These are phyloP conservation scores for Eutolmus rufibarbis DNA, from an alignment of 2,888 invertebrate species.

Conservation along the genomic window DNA sequence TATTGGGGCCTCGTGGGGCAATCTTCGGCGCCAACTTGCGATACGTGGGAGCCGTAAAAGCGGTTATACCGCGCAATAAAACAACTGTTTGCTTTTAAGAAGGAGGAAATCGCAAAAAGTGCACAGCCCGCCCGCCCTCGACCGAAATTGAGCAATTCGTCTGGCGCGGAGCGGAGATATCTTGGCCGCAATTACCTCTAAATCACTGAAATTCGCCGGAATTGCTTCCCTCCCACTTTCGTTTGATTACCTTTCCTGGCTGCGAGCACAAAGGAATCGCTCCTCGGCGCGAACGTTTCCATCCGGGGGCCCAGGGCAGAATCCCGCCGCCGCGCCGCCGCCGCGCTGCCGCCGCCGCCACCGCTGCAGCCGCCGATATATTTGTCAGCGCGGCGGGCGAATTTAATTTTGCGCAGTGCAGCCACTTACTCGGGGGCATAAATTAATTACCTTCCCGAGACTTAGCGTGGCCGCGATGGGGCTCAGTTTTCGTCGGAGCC, in stretches of 20 bases:
- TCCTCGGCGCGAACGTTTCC: not conserved
- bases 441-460: constrained; percentile 25
- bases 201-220: not conserved
- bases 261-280: not conserved
- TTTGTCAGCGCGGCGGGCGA: not conserved
- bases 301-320: not conserved
- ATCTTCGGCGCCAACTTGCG: not conserved
- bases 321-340: no score
- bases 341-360: no score
- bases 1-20: not conserved
- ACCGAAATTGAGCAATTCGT: not conserved
- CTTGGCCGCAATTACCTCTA: not conserved
- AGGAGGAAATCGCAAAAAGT: not conserved
- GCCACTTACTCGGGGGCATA: constrained; percentile 21
- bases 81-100: not conserved
- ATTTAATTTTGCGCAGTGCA: constrained; percentile 2
- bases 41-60: not conserved
- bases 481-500: constrained; percentile 20
- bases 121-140: not conserved
- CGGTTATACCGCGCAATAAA: not conserved
- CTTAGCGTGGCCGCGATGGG: not conserved
- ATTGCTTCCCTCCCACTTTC: not conserved
- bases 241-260: not conserved
- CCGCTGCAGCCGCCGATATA: not conserved
- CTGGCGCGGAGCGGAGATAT: not conserved